Evolutionary conservation across 2,797 vertebrate genomes (phyloP).

Genomic region (Crypturellus tataupa): DNA sequence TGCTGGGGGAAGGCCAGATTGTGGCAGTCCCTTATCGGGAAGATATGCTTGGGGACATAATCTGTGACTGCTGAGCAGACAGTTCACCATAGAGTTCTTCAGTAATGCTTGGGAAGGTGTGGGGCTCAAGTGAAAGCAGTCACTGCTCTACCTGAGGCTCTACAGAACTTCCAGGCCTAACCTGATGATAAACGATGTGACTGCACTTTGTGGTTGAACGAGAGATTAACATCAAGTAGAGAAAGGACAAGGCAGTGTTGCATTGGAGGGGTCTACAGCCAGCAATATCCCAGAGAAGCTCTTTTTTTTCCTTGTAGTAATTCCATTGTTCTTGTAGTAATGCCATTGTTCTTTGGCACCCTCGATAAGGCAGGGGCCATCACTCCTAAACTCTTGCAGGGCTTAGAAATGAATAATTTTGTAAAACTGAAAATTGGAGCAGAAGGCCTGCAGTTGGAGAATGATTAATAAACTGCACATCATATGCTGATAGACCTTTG

Average conservation of each 20-base stretch:
- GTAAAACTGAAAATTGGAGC: background rate
- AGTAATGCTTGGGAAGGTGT: too few species aligned
- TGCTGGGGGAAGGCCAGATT: background rate
- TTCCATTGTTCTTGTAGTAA: background rate
- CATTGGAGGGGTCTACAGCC: background rate
- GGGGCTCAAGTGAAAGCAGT: background rate
- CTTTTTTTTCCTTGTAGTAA: background rate
- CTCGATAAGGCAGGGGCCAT: background rate
- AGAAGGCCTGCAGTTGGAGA: background rate
- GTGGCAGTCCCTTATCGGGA: background rate
- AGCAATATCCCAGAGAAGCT: background rate
- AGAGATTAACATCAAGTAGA: background rate
- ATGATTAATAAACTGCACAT: accelerated
- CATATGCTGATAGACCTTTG: background rate
- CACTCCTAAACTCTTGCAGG: background rate
- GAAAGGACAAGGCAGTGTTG: background rate
- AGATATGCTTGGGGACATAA: too few species aligned
- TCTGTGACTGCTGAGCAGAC: background rate
- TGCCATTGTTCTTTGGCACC: background rate
- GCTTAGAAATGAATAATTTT: background rate
- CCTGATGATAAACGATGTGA: background rate
- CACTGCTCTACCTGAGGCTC: background rate
- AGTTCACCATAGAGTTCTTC: background rate
- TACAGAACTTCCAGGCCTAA: background rate
- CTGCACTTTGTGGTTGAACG: background rate